Evolutionary conservation across 2,113 vertebrate genomes (phyloP).

Genomic region (Petromus typicus): DNA sequence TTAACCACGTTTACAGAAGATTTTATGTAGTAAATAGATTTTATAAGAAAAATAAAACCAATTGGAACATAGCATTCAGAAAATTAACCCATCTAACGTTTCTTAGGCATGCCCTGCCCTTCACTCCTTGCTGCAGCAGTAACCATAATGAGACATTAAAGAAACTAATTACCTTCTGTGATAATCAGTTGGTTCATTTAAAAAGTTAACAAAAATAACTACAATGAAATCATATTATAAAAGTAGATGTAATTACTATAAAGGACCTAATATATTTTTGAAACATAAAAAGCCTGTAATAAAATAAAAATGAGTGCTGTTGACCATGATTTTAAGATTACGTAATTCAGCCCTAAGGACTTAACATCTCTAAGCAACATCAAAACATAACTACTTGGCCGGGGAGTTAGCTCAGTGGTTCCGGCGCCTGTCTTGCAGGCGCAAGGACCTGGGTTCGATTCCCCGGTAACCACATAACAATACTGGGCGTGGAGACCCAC

Average conservation of each 20-base stretch:
- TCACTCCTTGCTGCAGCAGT: not conserved
- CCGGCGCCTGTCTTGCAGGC: no score
- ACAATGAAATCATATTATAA: not conserved
- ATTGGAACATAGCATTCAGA: not conserved
- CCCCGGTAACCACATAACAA: no score
- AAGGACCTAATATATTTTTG: not conserved
- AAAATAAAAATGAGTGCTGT: not conserved
- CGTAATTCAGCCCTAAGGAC: not conserved
- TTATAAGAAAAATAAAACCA: not conserved
- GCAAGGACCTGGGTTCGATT: no score
- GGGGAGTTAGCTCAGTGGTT: no score
- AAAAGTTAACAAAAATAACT: constrained; percentile 29
- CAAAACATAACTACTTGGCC: not conserved
- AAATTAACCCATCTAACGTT: not conserved
- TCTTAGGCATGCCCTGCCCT: not conserved
- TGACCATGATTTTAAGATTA: not conserved
- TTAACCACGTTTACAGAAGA: not conserved
- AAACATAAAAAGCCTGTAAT: not conserved
- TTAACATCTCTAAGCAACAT: not conserved
- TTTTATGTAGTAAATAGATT: not conserved
- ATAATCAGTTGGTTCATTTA: constrained; percentile 2
- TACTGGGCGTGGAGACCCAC: no score
- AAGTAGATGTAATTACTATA: not conserved
- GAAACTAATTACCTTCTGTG: not conserved
- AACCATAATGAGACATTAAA: not conserved